A percentile compares a stretch with the other conserved stretches of the same genome.
Evolutionary conservation across 2,888 invertebrate species (phyloP).

Genomic region (Drosophila flavopinicola): DNA sequence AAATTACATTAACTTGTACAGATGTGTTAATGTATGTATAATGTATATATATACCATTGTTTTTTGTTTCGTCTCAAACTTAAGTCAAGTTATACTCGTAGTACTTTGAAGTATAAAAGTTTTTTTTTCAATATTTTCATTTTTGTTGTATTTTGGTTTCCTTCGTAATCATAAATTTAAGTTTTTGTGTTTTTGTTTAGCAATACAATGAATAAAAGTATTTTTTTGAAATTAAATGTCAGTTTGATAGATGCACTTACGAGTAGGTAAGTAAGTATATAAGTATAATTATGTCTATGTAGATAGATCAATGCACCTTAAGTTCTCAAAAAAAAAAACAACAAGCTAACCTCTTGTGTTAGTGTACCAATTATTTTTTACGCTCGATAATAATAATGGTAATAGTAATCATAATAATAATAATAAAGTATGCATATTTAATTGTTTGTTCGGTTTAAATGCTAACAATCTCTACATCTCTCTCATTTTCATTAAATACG

Average conservation of each 20-base stretch:
- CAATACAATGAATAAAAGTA: conserved; percentile 47
- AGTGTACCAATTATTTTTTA: conserved; percentile 33
- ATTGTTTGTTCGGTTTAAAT: conserved; percentile 61
- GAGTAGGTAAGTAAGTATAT: conserved; percentile 32
- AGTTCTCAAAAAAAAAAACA: conserved; percentile 43
- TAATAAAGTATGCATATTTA: conserved; percentile 37
- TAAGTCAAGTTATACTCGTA: conserved; percentile 47
- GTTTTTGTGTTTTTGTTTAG: conserved; percentile 14
- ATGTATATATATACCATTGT: conserved; percentile 4
- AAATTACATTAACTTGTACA: conserved; percentile 41
- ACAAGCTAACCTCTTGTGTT: conserved; percentile 39
- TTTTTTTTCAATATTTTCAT: conserved; percentile 10
- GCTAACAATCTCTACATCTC: conserved; percentile 79
- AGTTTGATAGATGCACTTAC: conserved; percentile 44
- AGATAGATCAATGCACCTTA: conserved; percentile 67
- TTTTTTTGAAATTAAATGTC: conserved; percentile 51
- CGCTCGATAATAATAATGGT: conserved; percentile 24
- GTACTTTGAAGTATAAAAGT: conserved; percentile 65
- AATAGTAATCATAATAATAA: conserved; percentile 35
- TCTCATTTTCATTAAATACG: conserved; percentile 55
- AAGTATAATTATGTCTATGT: conserved; percentile 41
- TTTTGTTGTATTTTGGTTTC: conserved; percentile 15
- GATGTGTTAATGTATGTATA: conserved; percentile 19
- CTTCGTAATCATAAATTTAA: conserved; percentile 25
- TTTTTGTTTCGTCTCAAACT: conserved; percentile 43